Evolutionary conservation across 92 coral and sea anemone genomes (phyloP), one percentile per base, ranked within the genome.

Genomic region (Ricordea florida): DNA sequence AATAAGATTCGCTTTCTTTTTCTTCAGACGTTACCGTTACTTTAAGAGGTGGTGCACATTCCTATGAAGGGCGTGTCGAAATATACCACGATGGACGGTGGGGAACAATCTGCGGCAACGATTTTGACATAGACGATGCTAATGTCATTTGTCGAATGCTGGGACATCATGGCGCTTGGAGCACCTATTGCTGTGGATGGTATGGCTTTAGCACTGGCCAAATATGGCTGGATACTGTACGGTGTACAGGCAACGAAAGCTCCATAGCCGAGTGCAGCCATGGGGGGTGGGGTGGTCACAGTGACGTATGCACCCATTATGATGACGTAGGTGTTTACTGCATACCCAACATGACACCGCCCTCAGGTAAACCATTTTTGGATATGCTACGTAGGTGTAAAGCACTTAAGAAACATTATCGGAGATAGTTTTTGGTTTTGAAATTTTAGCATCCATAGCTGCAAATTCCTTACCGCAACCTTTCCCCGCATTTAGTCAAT

Each of bases 71-170:
- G 6, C 30, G 56, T 1, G 43, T 72, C 1, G 78, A 72, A 45
- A 60, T 72, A 21, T 2, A 9, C 1, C 41, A 72, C 67, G 43
- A 72, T 14, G 78, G 67, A 14, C 33, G 31, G 13, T 57, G 65
- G 78, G 78, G 78, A 14, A 72, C 78, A 44, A 72, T 72, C 66
- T 72, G 78, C 44, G 78, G 17, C 66, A 43, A 72, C 44, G 41
- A 72, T 4, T 72, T 33, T 33, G 78, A 72, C 40, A 72, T 72
- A 4, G 14, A 56, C 4, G 78, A 72, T 26, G 66, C 78, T 2
- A 32, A 72, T 31, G 67, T 72, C 10, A 42, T 72, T 29, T 72
- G 78, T 4, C 50, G 32, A 27, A 72, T 72, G 78, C 78, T 72
- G 13, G 78, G 78, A 1, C 52, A 32, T 22, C 26, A 56, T 2